Conservation (phyloP, 2,797 vertebrate species). For the Xenopus petersii region DNA sequence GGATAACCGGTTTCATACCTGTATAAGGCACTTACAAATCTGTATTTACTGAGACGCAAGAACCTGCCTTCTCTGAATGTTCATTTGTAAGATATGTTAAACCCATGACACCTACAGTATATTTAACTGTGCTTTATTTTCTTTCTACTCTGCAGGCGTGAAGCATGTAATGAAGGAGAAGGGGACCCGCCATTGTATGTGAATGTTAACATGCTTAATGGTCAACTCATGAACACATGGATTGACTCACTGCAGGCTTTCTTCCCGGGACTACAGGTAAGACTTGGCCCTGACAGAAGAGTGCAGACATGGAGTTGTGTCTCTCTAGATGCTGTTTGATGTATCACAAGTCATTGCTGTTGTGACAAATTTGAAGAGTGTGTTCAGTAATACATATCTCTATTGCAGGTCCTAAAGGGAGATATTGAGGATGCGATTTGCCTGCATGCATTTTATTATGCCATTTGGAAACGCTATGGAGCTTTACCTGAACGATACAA, state of each 20-base stretch:
- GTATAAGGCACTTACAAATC: too few species aligned
- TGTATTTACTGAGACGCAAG: too few species aligned
- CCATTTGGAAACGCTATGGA: conserved; percentile 97
- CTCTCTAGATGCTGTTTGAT: neutral
- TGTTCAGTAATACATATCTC: neutral
- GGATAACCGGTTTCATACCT: too few species aligned
- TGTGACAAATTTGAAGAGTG: too few species aligned
- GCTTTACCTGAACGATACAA: conserved; percentile 95
- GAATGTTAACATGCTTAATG: conserved; percentile 97
- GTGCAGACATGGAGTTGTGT: too few species aligned
- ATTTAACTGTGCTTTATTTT: too few species aligned
- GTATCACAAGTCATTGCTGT: neutral
- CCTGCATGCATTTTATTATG: conserved; percentile 96
- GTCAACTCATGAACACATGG: conserved; percentile 98
- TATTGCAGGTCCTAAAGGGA: conserved; percentile 85
- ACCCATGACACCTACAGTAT: too few species aligned
- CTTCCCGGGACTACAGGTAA: conserved; percentile 93
- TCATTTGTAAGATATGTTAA: too few species aligned
- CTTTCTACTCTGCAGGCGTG: conserved; percentile 68
- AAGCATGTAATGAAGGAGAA: conserved; percentile 93
- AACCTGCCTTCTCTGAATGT: too few species aligned
- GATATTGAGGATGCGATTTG: conserved; percentile 98
- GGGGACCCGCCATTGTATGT: conserved; percentile 93
- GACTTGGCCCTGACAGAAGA: too few species aligned
- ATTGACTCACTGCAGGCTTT: conserved; percentile 98